phyloP scores from a whole-genome alignment of 2,113 vertebrate genomes.

The Rana temporaria region DNA sequence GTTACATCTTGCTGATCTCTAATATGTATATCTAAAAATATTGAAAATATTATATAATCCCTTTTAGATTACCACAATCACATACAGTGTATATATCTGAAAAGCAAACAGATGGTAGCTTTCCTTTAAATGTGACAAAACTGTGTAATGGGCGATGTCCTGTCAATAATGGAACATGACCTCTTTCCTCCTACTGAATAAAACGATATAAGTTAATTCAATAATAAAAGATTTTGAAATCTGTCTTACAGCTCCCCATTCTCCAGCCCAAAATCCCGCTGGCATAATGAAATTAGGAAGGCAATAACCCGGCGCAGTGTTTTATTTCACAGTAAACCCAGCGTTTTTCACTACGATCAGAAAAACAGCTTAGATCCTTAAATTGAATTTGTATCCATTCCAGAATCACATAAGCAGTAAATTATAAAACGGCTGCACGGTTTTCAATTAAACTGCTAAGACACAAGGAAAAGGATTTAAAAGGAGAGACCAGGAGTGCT shows the following conservation, averaged over 20 bases:
- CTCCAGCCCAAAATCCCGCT: conserved; percentile 43
- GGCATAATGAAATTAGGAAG: conserved; percentile 62
- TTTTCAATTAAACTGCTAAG: conserved; percentile 54
- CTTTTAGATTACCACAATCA: too few species aligned
- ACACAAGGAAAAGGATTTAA: conserved; percentile 17
- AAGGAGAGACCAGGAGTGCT: background rate
- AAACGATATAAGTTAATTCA: conserved; percentile 34
- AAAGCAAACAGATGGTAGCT: too few species aligned
- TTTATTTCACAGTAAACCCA: conserved; percentile 77
- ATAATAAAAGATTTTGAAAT: background rate
- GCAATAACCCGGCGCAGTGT: conserved; percentile 65
- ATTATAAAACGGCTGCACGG: conserved; percentile 68
- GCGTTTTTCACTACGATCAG: conserved; percentile 68
- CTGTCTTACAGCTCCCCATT: background rate
- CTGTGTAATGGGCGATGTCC: background rate
- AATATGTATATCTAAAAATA: too few species aligned
- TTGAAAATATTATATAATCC: too few species aligned
- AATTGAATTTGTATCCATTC: conserved; percentile 65
- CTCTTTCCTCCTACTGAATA: background rate
- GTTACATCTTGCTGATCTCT: too few species aligned
- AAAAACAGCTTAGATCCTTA: conserved; percentile 71
- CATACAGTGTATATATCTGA: too few species aligned
- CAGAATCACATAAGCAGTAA: conserved; percentile 61
- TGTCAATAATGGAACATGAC: too few species aligned
- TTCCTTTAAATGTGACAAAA: background rate